Evolutionary conservation across 2,113 vertebrate species (phyloP), one percentile per base, ranked within the genome.

Genomic region (Setophaga kirtlandii): DNA sequence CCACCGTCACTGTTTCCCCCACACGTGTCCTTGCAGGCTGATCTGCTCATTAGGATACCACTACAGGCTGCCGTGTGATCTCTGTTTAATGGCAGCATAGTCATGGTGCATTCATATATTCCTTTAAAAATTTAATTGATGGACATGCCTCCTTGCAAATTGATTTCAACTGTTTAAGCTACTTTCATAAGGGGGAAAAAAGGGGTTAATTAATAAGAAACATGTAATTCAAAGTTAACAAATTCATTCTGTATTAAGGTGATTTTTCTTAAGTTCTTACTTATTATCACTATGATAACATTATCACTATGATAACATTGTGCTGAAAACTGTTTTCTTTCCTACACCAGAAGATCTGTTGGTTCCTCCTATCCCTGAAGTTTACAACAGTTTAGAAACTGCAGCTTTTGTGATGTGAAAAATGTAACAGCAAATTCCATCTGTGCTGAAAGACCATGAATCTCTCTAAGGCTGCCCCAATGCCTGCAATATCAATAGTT

Each of bases 161-260:
- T 8, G 47, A 15, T 59, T 68, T 24, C n/a, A 83, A 64, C 56
- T 0, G 1, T 23, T 69, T 44, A 31, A 85, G 49, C 23, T 27
- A 16, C 20, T 67, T 59, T 33, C 24, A 52, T 1, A 1, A 69
- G 9, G 33, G 5, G 3, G 0, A 33, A 27, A 17, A 17, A 17
- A 2, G 12, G 19, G 35, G 46, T 23, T 55, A 30, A 78, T 74
- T 50, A 82, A 46, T 50, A 42, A 63, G n/a, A 82, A 87, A 92
- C 82, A 55, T 14, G 58, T 11, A 56, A n/a, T 30, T 64, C 16
- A 28, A 63, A 79, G 33, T 56, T 65, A 60, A 37, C 37, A 37
- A 37, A 37, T 37, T 37, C 37, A 37, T 37, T 37, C 37, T 37
- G 37, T 37, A 37, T 37, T 37, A 37, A 37, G 8, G 37, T 37